Conservation (phyloP, 2,797 vertebrate genomes). For the Pitangus sulphuratus region DNA sequence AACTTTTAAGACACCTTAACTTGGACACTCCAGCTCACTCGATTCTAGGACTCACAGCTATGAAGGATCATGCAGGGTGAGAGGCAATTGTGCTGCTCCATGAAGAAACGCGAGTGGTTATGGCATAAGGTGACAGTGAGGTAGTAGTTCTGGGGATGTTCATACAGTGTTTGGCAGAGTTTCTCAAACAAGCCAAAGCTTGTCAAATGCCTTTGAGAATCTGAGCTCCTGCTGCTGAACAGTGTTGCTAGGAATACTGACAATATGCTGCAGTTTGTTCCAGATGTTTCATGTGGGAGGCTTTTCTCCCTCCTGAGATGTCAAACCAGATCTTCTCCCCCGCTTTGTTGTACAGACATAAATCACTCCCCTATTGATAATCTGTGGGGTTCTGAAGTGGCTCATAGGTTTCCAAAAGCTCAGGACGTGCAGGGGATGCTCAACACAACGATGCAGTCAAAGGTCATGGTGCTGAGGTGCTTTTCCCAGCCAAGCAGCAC, state of each 20-base stretch:
- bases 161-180: not conserved
- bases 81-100: not conserved
- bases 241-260: not conserved
- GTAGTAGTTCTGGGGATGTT: not conserved
- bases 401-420: not conserved
- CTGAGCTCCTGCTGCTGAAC: not conserved
- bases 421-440: not conserved
- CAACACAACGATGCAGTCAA: not conserved
- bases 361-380: not conserved
- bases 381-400: not conserved
- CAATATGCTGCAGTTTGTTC: not conserved
- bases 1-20: not conserved
- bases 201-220: not conserved
- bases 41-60: not conserved
- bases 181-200: not conserved
- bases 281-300: not conserved
- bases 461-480: not conserved
- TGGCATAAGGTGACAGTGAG: not conserved
- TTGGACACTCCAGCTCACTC: not conserved
- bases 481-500: not conserved
- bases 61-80: not conserved
- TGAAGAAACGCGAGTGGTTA: fast-evolving
- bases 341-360: not conserved
- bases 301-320: not conserved
- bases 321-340: not conserved